Conservation (phyloP, 2,113 vertebrate genomes). For the Capreolus pygargus region DNA sequence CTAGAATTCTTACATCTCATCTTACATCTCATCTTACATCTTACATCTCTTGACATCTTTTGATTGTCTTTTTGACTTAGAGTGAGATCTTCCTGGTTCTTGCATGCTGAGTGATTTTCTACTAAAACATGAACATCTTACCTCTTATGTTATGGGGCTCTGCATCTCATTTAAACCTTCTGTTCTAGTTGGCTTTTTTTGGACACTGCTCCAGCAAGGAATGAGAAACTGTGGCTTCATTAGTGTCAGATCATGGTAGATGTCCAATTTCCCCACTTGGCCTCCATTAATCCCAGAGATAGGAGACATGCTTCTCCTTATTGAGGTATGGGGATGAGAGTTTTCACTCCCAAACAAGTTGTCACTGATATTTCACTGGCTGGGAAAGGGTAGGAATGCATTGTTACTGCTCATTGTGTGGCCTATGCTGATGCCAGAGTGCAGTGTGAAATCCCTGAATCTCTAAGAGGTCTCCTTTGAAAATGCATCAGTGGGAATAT, state of each 20-base stretch:
- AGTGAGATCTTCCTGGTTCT: neutral
- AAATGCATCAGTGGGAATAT: neutral
- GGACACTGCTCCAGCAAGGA: neutral
- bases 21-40: neutral
- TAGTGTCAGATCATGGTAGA: neutral
- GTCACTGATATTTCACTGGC: neutral
- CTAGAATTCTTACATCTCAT: neutral
- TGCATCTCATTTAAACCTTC: neutral
- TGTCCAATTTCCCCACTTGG: neutral
- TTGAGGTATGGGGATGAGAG: neutral
- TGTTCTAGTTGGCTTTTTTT: neutral
- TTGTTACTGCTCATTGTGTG: neutral
- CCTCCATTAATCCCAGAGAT: neutral
- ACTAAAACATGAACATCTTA: neutral
- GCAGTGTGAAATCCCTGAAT: neutral
- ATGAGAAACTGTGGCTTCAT: neutral
- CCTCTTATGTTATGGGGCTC: neutral
- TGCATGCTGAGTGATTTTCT: neutral
- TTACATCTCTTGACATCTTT: neutral
- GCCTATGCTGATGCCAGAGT: neutral
- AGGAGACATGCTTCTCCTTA: neutral
- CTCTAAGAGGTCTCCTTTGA: neutral
- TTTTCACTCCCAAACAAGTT: neutral
- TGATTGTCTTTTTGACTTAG: neutral
- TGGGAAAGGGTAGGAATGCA: neutral